Evolutionary conservation across 2,888 invertebrate genomes (phyloP).

Genomic region (Mythimna ferrago): DNA sequence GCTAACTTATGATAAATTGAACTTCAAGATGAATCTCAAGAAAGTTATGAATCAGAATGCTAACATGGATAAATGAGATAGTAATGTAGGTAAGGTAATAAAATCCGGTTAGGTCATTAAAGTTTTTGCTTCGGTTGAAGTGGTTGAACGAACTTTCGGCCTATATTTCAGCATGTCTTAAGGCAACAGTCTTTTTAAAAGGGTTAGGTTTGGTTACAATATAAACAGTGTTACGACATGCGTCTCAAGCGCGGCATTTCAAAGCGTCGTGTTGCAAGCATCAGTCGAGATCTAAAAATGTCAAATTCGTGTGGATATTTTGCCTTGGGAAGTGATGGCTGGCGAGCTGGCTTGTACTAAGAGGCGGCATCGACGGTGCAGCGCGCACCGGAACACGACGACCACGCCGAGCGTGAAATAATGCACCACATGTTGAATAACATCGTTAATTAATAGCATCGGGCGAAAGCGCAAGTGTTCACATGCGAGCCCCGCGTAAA

Average conservation of each 20-base stretch:
- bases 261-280: conserved; percentile 80
- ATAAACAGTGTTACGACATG: conserved; percentile 77
- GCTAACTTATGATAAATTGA: conserved; percentile 15
- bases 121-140: conserved; percentile 24
- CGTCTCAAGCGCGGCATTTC: conserved; percentile 78
- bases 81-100: background rate
- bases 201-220: conserved; percentile 74
- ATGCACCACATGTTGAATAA: conserved; percentile 87
- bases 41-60: conserved; percentile 9
- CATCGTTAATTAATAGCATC: conserved; percentile 84
- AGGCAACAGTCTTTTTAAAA: conserved; percentile 66
- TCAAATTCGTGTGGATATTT: conserved; percentile 85
- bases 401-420: conserved; percentile 82
- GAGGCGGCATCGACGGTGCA: conserved; percentile 54
- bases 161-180: conserved; percentile 57
- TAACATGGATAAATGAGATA: background rate
- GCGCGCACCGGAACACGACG: conserved; percentile 79
- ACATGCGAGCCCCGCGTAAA: conserved; percentile 80
- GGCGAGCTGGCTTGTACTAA: conserved; percentile 66
- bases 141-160: conserved; percentile 50
- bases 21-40: conserved; percentile 6
- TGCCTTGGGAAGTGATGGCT: conserved; percentile 75
- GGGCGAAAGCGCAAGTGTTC: conserved; percentile 87
- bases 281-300: conserved; percentile 82
- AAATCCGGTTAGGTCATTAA: conserved; percentile 5